Conservation (phyloP, 2,113 vertebrate genomes). For the Brienomyrus brachyistius region DNA sequence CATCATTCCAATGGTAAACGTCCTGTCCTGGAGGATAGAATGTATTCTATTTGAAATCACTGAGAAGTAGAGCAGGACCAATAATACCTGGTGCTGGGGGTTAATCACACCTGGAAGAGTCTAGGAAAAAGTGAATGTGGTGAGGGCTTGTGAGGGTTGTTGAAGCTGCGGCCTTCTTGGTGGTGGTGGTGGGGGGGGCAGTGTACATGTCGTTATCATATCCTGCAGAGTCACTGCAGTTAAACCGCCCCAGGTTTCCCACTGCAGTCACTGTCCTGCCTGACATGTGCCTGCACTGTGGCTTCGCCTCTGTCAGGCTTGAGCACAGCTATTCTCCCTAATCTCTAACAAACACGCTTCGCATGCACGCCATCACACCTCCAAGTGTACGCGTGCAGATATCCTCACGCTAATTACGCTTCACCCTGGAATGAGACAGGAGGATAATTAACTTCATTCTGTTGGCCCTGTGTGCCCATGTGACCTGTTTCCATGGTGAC, state of each 20-base stretch:
- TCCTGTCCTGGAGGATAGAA: not conserved
- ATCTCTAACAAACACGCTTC: not conserved
- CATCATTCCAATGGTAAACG: not conserved
- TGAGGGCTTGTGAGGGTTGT: not conserved
- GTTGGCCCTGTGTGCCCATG: not conserved
- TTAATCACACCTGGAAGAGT: not conserved
- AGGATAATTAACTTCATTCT: not conserved
- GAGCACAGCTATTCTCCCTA: not conserved
- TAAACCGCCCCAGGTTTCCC: not conserved
- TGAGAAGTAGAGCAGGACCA: not conserved
- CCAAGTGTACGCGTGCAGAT: not conserved
- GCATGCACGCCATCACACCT: not conserved
- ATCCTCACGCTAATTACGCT: not conserved
- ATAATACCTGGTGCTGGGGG: not conserved
- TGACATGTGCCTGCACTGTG: not conserved
- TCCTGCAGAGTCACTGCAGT: conserved; percentile 3
- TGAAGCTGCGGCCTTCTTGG: not conserved
- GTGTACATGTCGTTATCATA: not conserved
- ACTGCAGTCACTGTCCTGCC: conserved; percentile 9
- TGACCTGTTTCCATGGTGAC: conserved; percentile 19
- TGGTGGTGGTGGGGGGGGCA: not conserved
- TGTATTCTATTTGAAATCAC: not conserved
- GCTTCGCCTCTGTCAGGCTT: not conserved
- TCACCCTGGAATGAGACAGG: not conserved
- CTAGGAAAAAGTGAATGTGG: not conserved